Evolutionary conservation across 2,797 vertebrate genomes (phyloP).

Genomic region (Epinephelus malabaricus): DNA sequence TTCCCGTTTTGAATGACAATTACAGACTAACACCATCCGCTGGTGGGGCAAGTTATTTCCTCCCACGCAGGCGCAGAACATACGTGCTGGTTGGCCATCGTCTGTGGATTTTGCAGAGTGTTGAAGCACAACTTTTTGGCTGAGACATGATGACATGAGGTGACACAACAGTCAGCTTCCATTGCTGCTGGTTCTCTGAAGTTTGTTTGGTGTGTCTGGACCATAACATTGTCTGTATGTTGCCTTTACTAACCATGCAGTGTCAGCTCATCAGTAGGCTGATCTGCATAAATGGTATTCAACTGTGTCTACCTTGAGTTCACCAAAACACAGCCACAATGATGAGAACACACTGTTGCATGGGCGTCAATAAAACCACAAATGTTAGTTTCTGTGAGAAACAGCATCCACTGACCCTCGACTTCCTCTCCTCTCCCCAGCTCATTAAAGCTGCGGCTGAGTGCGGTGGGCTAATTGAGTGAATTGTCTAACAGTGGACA

Average conservation of each 20-base stretch:
- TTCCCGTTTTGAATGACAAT: too few relatives aligned
- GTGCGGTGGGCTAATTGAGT: constrained; percentile 90
- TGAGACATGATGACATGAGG: too few relatives aligned
- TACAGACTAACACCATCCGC: too few relatives aligned
- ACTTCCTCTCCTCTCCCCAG: constrained; percentile 32
- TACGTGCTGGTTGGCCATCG: too few relatives aligned
- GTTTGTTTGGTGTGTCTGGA: too few relatives aligned
- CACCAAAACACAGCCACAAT: constrained; percentile 38
- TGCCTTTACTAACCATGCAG: not conserved
- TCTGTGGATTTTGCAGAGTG: too few relatives aligned
- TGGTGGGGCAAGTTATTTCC: too few relatives aligned
- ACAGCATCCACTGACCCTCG: constrained; percentile 49
- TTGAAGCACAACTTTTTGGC: too few relatives aligned
- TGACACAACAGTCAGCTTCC: too few relatives aligned
- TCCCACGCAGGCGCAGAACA: too few relatives aligned
- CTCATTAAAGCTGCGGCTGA: constrained; percentile 74
- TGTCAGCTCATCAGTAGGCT: not conserved
- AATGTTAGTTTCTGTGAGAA: constrained; percentile 29
- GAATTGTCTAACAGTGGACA: constrained; percentile 90
- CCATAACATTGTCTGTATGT: not conserved
- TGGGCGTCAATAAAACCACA: not conserved
- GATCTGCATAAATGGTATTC: constrained; percentile 4
- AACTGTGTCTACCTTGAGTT: not conserved
- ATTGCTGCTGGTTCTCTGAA: too few relatives aligned
- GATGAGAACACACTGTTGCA: constrained; percentile 46